Evolutionary conservation across 1,140 invertebrate species (phyloP).

Genomic region (Temnothorax curvispinosus): DNA sequence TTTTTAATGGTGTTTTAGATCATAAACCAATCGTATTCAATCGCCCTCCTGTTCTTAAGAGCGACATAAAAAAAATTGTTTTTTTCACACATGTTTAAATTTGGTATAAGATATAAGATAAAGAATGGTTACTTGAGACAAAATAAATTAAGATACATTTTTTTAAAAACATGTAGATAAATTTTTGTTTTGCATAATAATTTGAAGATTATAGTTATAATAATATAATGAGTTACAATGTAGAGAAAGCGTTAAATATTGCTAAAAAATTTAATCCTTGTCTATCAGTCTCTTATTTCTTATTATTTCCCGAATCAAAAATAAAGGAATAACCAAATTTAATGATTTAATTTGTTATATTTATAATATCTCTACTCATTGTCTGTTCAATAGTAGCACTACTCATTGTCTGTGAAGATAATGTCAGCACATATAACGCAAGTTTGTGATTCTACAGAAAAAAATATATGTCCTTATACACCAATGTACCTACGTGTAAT

Average conservation of each 20-base stretch:
- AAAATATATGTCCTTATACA: not conserved
- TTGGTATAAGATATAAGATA: not conserved
- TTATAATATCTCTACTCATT: not conserved
- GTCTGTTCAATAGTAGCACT: too few relatives aligned
- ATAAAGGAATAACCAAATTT: not conserved
- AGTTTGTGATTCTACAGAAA: not conserved
- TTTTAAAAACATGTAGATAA: not conserved
- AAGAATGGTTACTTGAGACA: not conserved
- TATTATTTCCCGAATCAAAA: not conserved
- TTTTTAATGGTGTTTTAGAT: constrained; percentile 24
- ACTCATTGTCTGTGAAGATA: not conserved
- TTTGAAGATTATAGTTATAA: not conserved
- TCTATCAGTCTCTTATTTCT: not conserved
- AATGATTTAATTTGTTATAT: not conserved
- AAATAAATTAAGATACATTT: not conserved
- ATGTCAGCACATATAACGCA: not conserved
- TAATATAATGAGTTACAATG: not conserved
- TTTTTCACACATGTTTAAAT: not conserved
- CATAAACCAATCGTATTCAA: constrained; percentile 38
- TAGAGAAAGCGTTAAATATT: not conserved
- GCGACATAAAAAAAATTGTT: not conserved
- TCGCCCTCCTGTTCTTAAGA: constrained; percentile 22
- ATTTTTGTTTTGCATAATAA: not conserved
- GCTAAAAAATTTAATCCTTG: not conserved
- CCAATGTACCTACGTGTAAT: not conserved